phyloP scores from a whole-genome alignment of 2,113 vertebrate species.

The Varanus komodoensis region DNA sequence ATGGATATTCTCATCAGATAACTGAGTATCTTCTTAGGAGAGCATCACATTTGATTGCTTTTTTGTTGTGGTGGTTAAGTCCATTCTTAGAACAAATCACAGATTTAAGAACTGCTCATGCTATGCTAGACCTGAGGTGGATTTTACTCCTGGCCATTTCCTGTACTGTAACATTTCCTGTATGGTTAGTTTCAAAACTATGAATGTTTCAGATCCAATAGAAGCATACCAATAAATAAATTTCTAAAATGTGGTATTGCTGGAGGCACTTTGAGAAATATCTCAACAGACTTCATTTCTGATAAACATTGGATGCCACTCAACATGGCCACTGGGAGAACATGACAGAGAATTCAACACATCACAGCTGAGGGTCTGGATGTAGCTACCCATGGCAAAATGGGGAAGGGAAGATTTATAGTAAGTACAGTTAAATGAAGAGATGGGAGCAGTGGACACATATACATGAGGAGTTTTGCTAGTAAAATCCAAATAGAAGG shows the following conservation, averaged over 20 bases:
- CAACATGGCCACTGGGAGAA: background rate
- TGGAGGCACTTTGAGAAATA: background rate
- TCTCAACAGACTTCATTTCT: background rate
- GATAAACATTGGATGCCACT: background rate
- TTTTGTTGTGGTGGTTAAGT: constrained; percentile 23
- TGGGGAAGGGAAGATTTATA: background rate
- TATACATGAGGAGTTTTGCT: too few species aligned
- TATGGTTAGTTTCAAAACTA: background rate
- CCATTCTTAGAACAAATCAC: background rate
- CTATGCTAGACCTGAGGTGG: background rate
- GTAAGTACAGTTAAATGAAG: background rate
- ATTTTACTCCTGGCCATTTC: constrained; percentile 2
- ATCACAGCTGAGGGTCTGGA: background rate
- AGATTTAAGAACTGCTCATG: constrained; percentile 11
- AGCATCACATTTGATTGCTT: accelerated
- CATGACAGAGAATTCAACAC: background rate
- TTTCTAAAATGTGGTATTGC: accelerated
- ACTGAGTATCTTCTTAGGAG: background rate
- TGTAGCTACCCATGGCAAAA: background rate
- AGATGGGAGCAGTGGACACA: too few species aligned
- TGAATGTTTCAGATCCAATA: background rate
- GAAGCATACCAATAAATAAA: background rate
- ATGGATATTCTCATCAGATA: constrained; percentile 3
- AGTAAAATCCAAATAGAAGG: too few species aligned
- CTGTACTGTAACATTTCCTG: background rate